Conservation (phyloP, 2,888 invertebrate genomes). For the Lasioglossum calceatum region DNA sequence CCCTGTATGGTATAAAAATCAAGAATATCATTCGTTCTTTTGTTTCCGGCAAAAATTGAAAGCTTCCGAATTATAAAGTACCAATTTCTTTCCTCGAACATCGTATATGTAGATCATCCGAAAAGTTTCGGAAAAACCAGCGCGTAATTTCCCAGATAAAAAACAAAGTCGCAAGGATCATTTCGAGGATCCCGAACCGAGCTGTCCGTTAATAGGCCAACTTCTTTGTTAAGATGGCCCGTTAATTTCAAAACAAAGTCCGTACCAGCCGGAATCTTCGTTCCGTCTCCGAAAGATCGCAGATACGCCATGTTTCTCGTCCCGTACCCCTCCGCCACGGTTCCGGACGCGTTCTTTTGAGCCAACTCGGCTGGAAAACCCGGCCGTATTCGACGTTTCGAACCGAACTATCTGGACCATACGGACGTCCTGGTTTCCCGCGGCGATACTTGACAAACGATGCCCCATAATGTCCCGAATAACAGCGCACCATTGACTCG, state of each 20-base stretch:
- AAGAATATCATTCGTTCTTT: too few relatives aligned
- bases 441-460: constrained; percentile 77
- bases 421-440: constrained; percentile 69
- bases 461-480: constrained; percentile 76
- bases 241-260: neutral
- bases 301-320: neutral
- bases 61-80: too few relatives aligned
- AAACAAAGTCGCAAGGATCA: neutral
- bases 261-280: neutral
- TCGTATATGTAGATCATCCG: too few relatives aligned
- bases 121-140: too few relatives aligned
- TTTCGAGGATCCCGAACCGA: neutral
- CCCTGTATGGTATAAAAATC: too few relatives aligned
- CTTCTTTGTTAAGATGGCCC: neutral
- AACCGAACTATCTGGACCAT: constrained; percentile 58
- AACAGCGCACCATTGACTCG: constrained; percentile 76
- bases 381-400: constrained; percentile 40
- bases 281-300: neutral
- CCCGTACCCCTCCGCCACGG: neutral
- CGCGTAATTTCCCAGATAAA: too few relatives aligned
- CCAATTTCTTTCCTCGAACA: too few relatives aligned
- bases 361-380: constrained; percentile 40
- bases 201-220: neutral
- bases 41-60: too few relatives aligned
- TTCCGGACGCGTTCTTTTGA: constrained; percentile 2